Percentiles rank a stretch among this genome's conserved stretches.
Conservation (phyloP, 2,113 vertebrate genomes). For the Etheostoma cragini region DNA sequence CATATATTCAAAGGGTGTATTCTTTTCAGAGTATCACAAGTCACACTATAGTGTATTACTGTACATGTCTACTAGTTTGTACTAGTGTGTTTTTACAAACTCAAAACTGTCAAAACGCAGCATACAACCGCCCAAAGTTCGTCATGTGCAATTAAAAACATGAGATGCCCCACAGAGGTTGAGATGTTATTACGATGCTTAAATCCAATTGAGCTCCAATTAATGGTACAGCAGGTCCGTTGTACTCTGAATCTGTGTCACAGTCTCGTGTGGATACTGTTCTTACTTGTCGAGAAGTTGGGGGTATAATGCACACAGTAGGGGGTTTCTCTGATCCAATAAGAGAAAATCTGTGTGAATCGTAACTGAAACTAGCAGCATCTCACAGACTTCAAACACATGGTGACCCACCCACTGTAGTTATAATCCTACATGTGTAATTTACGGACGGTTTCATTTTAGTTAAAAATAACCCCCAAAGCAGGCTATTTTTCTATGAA, state of each 20-base stretch:
- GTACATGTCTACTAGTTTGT: background rate
- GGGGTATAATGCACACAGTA: slow-evolving; percentile 6
- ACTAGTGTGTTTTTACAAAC: slow-evolving; percentile 20
- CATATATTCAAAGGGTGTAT: background rate
- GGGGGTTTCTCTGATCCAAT: slow-evolving; percentile 18
- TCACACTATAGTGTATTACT: background rate
- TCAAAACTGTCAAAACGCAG: slow-evolving; percentile 10
- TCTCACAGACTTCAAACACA: slow-evolving; percentile 18
- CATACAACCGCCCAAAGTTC: slow-evolving; percentile 1
- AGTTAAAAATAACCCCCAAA: slow-evolving; percentile 7
- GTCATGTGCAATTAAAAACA: slow-evolving; percentile 1
- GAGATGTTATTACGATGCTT: slow-evolving; percentile 18
- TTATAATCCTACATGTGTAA: background rate
- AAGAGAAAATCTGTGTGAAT: slow-evolving; percentile 33
- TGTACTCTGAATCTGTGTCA: slow-evolving; percentile 4
- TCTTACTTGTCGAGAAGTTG: slow-evolving; percentile 3
- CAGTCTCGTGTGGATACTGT: slow-evolving; percentile 19
- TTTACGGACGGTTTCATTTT: background rate
- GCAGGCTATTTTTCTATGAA: background rate
- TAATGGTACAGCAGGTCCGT: slow-evolving; percentile 19
- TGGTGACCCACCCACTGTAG: background rate
- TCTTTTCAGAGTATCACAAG: background rate
- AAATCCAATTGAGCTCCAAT: slow-evolving; percentile 34
- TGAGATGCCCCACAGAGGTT: slow-evolving; percentile 33
- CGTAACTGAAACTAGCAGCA: slow-evolving; percentile 24